Evolutionary conservation across 2,113 vertebrate genomes (phyloP), one percentile per base, ranked within the genome.

Genomic region (Phrynosoma blainvillii): DNA sequence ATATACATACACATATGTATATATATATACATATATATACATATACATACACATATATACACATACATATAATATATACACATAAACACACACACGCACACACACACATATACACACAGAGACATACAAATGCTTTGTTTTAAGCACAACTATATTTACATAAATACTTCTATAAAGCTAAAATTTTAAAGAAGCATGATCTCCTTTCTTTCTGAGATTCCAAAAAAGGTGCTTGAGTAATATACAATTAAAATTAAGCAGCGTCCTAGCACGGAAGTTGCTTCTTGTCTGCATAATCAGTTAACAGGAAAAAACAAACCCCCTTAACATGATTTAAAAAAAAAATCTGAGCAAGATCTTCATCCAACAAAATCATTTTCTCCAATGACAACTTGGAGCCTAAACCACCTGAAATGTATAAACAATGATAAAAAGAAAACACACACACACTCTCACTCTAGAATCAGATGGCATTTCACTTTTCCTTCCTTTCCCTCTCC

Each of bases 161-260:
- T 97, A 97, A 97, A 98, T 97, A 97, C 96, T 97, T 96, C 97
- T 98, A 98, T 98, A 97, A 97, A 96, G 97, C 97, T 98, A 97
- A 96, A 95, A 95, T 97, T 97, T 88, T 97, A 97, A 97, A 97
- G 96, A 97, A 97, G 97, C 97, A 97, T 97, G 95, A 95, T 96
- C 95, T 95, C 92, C 94, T 95, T 93, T 96, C 95, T 96, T 97
- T 97, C 96, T 96, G 95, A 97, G 97, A 96, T 97, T 97, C 96
- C 97, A 97, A 97, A 97, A 36, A 98, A 98, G 97, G 98, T 98
- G 98, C 98, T 98, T 98, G 96, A 97, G 96, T 97, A 98, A 97
- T 97, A 97, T 96, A 97, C 96, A 97, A 97, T 97, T 97, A 97
- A 97, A 97, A 97, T 97, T 95, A 96, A 96, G 96, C 95, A 96